Evolutionary conservation across 2,888 invertebrate species (phyloP).

Genomic region (Enoplolaimus lenunculus): DNA sequence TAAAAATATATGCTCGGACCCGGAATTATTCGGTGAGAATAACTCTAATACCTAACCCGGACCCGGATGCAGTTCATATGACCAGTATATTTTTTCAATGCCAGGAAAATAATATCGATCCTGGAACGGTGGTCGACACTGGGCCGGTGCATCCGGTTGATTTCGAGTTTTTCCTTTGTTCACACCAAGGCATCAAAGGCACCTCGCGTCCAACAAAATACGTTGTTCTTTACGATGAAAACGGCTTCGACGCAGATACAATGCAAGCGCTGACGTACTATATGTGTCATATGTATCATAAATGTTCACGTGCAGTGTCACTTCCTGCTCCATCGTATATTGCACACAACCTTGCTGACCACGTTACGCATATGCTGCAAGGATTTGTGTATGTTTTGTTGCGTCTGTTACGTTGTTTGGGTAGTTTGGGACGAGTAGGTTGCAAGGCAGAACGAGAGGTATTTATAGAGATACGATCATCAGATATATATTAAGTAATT

Average conservation of each 20-base stretch:
- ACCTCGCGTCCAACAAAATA: conserved; percentile 35
- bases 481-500: too few relatives aligned
- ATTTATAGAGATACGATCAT: too few relatives aligned
- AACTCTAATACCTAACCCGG: too few relatives aligned
- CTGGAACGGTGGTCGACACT: conserved; percentile 11
- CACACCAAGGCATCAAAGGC: conserved; percentile 29
- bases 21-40: too few relatives aligned
- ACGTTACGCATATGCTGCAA: not conserved
- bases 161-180: not conserved
- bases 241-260: conserved; percentile 33
- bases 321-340: conserved; percentile 24
- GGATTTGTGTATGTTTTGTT: too few relatives aligned
- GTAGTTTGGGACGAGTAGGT: too few relatives aligned
- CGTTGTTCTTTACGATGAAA: conserved; percentile 34
- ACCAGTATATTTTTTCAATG: not conserved
- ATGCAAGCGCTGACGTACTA: conserved; percentile 32
- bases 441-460: too few relatives aligned
- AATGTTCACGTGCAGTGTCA: conserved; percentile 28
- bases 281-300: conserved; percentile 35
- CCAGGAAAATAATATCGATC: not conserved
- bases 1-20: too few relatives aligned
- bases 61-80: too few relatives aligned
- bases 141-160: not conserved
- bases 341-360: conserved; percentile 25
- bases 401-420: too few relatives aligned